A percentile compares a stretch with the other conserved stretches of the same genome.
Evolutionary conservation across 2,888 invertebrate species (phyloP).

Genomic region (Micoletzkya japonica): DNA sequence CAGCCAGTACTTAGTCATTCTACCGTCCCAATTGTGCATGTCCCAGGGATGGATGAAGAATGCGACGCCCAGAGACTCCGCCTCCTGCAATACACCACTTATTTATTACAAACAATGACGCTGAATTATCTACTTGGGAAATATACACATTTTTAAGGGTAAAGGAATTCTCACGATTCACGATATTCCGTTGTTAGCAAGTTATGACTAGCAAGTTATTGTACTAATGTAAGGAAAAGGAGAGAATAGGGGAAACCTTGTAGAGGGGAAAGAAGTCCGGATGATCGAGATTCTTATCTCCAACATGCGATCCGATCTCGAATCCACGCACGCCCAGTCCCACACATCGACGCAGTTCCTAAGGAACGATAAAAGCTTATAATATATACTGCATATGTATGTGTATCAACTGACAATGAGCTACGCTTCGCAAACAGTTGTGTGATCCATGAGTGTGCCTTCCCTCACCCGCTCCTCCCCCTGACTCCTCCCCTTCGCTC

Average conservation of each 20-base stretch:
- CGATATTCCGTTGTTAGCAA: no score
- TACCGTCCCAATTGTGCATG: slow-evolving; percentile 67
- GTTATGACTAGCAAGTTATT: no score
- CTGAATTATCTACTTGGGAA: no score
- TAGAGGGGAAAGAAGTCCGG: slow-evolving; percentile 68
- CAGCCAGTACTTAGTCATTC: slow-evolving; percentile 69
- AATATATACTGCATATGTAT: no score
- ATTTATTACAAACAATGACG: background rate
- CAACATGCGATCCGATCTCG: slow-evolving; percentile 71
- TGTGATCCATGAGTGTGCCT: slow-evolving; percentile 5
- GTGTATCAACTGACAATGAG: no score
- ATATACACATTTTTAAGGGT: no score
- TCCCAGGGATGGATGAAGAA: slow-evolving; percentile 73
- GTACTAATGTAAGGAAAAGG: no score
- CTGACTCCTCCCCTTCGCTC: slow-evolving; percentile 4
- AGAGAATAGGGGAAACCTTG: no score
- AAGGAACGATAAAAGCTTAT: no score
- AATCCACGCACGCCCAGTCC: slow-evolving; percentile 67
- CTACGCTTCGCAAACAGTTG: slow-evolving; percentile 8
- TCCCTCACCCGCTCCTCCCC: background rate
- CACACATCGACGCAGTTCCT: slow-evolving; percentile 69
- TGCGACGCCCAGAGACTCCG: slow-evolving; percentile 66
- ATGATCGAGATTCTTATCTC: slow-evolving; percentile 70
- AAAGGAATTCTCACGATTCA: no score
- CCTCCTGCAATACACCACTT: slow-evolving; percentile 64